These are phyloP conservation scores for Actinia tenebrosa DNA, from an alignment of 64 coral and sea anemone species.

Conservation along the genomic window DNA sequence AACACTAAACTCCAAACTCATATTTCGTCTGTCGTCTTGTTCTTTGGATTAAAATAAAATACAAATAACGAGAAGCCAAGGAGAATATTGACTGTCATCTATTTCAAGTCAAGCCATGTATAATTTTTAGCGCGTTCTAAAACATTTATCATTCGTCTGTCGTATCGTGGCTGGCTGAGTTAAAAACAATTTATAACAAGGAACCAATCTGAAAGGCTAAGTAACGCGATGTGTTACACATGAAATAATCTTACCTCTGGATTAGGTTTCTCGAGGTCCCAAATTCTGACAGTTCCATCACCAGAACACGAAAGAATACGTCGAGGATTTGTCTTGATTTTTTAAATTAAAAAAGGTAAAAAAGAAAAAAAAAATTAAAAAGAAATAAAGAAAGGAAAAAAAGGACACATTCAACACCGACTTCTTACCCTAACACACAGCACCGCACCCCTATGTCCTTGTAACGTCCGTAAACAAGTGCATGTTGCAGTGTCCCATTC, in stretches of 20 bases:
- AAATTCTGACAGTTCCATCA: conserved; percentile 88
- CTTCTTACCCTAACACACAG: conserved; percentile 71
- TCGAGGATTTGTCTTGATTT: conserved; percentile 43
- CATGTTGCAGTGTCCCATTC: conserved; percentile 91
- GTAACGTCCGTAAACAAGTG: conserved; percentile 89
- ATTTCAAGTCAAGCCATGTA: too few relatives aligned
- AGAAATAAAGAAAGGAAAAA: conserved; percentile 1
- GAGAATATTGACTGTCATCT: too few relatives aligned
- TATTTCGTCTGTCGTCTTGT: too few relatives aligned
- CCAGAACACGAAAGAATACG: conserved; percentile 80
- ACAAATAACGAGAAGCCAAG: too few relatives aligned
- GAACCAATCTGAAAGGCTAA: too few relatives aligned
- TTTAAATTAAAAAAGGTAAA: not conserved
- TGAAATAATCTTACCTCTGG: not conserved
- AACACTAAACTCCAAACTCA: too few relatives aligned
- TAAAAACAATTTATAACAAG: too few relatives aligned
- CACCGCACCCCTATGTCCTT: conserved; percentile 89
- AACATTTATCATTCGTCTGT: too few relatives aligned
- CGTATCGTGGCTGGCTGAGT: too few relatives aligned
- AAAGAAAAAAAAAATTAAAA: not conserved
- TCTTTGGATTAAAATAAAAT: too few relatives aligned
- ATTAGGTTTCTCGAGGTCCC: conserved; percentile 60
- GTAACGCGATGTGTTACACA: too few relatives aligned
- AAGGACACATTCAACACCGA: not conserved
- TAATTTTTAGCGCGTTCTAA: too few relatives aligned